Evolutionary conservation across 2,113 vertebrate species (phyloP).

Genomic region (Odontophorus gujanensis): DNA sequence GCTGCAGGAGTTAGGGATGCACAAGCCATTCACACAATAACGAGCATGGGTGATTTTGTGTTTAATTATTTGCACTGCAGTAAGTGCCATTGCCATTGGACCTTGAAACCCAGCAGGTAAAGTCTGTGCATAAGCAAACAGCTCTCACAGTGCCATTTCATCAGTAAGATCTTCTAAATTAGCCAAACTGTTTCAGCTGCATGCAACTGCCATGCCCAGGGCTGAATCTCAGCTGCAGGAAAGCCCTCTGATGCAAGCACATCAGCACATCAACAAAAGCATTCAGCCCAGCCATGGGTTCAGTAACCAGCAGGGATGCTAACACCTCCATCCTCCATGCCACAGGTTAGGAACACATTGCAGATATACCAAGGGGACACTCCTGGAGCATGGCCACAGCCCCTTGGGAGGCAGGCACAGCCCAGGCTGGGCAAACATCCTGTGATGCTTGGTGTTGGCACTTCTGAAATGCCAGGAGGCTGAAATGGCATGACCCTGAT

Average conservation of each 20-base stretch:
- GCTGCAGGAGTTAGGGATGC: neutral
- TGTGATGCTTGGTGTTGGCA: neutral
- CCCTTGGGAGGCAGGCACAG: neutral
- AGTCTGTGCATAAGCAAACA: neutral
- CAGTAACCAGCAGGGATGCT: accelerated
- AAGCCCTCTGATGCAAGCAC: neutral
- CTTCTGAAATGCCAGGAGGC: neutral
- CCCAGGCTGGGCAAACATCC: accelerated
- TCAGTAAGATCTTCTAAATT: accelerated
- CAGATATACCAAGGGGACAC: neutral
- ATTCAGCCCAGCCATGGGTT: neutral
- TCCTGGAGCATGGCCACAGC: neutral
- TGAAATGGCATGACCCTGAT: neutral
- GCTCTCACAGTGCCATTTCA: neutral
- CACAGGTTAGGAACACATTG: neutral
- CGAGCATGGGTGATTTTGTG: accelerated
- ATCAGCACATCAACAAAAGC: neutral
- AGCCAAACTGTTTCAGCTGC: neutral
- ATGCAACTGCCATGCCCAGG: accelerated
- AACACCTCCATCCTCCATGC: neutral
- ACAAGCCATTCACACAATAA: accelerated
- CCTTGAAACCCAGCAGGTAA: neutral
- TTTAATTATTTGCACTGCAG: neutral
- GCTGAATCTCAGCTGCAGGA: neutral
- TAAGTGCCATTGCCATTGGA: accelerated